These are phyloP conservation scores for Rhyzopertha dominica DNA, from an alignment of 1,140 invertebrate species.

Conservation along the genomic window DNA sequence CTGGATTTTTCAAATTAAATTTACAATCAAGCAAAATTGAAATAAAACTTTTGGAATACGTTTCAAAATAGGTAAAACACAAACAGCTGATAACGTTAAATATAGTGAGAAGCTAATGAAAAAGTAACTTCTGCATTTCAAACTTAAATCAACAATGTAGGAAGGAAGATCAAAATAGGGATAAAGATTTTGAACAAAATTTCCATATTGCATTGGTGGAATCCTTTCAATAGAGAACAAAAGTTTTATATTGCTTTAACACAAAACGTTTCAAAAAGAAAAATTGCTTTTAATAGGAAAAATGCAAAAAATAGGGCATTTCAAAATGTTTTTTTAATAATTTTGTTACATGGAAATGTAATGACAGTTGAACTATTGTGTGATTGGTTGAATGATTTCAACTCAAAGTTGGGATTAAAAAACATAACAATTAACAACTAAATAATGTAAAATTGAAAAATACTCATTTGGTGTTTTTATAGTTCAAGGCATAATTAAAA, in stretches of 20 bases:
- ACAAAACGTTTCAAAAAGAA: slow-evolving; percentile 2
- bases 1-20: too few relatives aligned
- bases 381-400: slow-evolving; percentile 1
- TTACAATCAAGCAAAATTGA: neutral
- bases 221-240: neutral
- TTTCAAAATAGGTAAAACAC: neutral
- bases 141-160: neutral
- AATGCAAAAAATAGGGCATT: neutral
- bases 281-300: neutral
- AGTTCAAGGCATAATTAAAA: too few relatives aligned
- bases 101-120: neutral
- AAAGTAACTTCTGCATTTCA: neutral
- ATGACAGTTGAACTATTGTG: neutral
- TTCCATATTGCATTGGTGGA: neutral
- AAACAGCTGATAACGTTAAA: neutral
- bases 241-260: slow-evolving; percentile 7
- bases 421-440: neutral
- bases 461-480: too few relatives aligned
- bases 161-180: neutral
- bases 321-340: slow-evolving; percentile 3
- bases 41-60: neutral
- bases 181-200: neutral
- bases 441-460: too few relatives aligned
- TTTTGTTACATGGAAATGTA: slow-evolving; percentile 1
- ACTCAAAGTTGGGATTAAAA: neutral